phyloP scores from a whole-genome alignment of 1,140 invertebrate species.

The Drosophila burlai region DNA sequence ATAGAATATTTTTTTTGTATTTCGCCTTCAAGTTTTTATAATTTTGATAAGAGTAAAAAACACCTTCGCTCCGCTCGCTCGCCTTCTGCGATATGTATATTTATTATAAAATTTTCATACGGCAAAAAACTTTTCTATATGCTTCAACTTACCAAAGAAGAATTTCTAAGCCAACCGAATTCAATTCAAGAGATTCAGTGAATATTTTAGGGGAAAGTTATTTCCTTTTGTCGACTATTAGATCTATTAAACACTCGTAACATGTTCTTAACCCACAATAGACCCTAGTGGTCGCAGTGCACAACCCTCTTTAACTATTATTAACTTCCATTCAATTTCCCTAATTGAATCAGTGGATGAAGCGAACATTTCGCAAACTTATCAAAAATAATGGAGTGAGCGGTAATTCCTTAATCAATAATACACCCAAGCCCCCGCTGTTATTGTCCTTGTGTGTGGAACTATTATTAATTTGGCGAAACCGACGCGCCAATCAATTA shows the following conservation, averaged over 20 bases:
- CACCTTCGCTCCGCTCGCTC: too few species aligned
- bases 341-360: conserved; percentile 28
- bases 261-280: background rate
- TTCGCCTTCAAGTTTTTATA: background rate
- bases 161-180: background rate
- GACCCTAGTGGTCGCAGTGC: too few species aligned
- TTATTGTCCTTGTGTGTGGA: conserved; percentile 31
- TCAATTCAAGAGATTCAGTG: background rate
- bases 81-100: too few species aligned
- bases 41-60: background rate
- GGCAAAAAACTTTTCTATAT: too few species aligned
- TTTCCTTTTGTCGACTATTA: background rate
- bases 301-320: too few species aligned
- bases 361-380: conserved; percentile 8
- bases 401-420: conserved; percentile 40
- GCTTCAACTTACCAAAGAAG: too few species aligned
- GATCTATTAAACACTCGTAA: conserved; percentile 5
- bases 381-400: conserved; percentile 9
- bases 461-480: conserved; percentile 45
- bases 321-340: conserved; percentile 29
- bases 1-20: background rate
- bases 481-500: conserved; percentile 55
- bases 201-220: too few species aligned
- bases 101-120: too few species aligned
- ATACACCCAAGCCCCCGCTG: background rate